Conservation (phyloP, 2,113 vertebrate genomes). For the Plestiodon gilberti region DNA sequence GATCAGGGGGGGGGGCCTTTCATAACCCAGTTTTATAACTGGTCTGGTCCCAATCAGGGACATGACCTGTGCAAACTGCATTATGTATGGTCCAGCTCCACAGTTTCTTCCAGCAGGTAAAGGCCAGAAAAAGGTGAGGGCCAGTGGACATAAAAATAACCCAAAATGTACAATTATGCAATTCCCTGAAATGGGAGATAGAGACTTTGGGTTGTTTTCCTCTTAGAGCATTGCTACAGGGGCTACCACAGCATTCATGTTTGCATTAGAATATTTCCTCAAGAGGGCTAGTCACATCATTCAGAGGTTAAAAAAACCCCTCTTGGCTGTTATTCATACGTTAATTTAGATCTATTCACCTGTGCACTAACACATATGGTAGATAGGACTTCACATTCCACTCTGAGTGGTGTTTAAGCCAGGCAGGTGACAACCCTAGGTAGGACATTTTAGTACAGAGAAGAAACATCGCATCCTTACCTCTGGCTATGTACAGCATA, state of each 20-base stretch:
- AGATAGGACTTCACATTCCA: background rate
- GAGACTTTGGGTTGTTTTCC: background rate
- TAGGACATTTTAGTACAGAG: background rate
- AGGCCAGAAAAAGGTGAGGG: background rate
- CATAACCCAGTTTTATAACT: slow-evolving; percentile 21
- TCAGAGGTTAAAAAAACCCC: background rate
- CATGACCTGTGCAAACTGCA: background rate
- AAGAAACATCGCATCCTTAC: background rate
- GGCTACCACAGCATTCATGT: background rate
- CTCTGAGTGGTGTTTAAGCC: background rate
- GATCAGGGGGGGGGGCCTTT: background rate
- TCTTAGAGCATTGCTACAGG: no score
- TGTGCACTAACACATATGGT: background rate
- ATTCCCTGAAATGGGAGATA: background rate
- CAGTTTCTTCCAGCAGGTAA: background rate
- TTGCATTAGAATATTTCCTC: background rate
- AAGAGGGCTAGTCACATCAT: background rate
- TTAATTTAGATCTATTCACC: background rate
- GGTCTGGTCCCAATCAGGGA: background rate
- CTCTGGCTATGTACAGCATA: no score
- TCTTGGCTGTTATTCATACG: background rate
- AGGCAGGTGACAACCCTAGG: background rate
- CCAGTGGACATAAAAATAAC: background rate
- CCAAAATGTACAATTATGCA: background rate
- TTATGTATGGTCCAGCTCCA: background rate